Evolutionary conservation across 2,888 invertebrate species (phyloP), one percentile per base, ranked within the genome.

Genomic region (Proisotoma minuta): DNA sequence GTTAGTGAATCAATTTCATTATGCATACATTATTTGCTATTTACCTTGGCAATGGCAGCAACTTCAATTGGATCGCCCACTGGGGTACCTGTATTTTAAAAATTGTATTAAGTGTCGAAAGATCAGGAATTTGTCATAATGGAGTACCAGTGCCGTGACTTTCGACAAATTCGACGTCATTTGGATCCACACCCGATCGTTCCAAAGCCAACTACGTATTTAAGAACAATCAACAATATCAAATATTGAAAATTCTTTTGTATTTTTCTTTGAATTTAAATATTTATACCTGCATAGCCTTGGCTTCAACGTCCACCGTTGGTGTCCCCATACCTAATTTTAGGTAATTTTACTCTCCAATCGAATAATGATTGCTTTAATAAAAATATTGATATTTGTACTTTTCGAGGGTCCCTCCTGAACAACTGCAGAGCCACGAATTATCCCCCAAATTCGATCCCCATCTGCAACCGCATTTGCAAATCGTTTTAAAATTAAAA

Each of bases 401-500:
- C 61, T 61, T 18, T 40, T 57, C 1, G 50, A 51, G 0, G 58
- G 20, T 4, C 66, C 66, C 26, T 66, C 66, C 34, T 63, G 62
- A 8, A 60, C 51, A 1, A 63, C 56, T 2, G 60, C 49, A 1
- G 62, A 62, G 10, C 65, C 65, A 27, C 62, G 28, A 15, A 66
- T 56, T 1, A 62, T 5, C 0, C 60, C 66, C 60, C 58, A 56
- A 40, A 66, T 60, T 1, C 59, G 39, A 47, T 66, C 66, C 1
- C 57, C 60, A 34, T 63, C 50, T 29, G 49, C 53, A 3, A 66
- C 57, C 0, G 66, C 66, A 15, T 66, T 39, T 1, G 58, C 49
- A 5, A 58, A 39, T 1, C 34, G 18, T 28, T 66, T 66, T 10
- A 66, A 29, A 10, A 66, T 47, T 1, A 66, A 20, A 8, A 57